Conservation (phyloP, 1,140 invertebrate species). For the Aleiodes sp. region DNA sequence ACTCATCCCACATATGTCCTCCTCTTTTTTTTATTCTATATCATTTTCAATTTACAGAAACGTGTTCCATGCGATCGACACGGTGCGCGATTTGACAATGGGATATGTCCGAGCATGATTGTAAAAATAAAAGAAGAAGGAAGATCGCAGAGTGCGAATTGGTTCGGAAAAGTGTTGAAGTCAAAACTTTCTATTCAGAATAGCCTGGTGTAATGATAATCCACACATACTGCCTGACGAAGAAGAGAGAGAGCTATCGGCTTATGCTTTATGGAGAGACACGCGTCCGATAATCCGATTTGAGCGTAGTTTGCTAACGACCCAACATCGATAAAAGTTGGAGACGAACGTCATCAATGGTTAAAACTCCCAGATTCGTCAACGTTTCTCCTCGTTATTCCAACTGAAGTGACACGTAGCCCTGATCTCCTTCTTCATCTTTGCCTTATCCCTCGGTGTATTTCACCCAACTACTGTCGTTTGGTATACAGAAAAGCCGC, state of each 20-base stretch:
- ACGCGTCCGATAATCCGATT: not conserved
- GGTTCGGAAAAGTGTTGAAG: too few species aligned
- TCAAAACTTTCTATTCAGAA: too few species aligned
- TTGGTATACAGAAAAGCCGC: slow-evolving; percentile 36
- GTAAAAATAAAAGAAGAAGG: not conserved
- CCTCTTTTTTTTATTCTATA: not conserved
- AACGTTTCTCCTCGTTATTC: slow-evolving; percentile 29
- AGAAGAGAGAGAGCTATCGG: too few species aligned
- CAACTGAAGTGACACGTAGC: not conserved
- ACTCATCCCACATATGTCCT: not conserved
- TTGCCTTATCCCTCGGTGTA: not conserved
- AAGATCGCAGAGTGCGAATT: not conserved
- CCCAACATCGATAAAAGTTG: slow-evolving; percentile 15
- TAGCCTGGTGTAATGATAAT: too few species aligned
- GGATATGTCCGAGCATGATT: not conserved
- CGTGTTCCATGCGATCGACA: not conserved
- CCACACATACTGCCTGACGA: too few species aligned
- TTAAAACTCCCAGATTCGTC: not conserved
- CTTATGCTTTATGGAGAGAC: too few species aligned
- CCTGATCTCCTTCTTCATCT: not conserved
- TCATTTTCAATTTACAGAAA: slow-evolving; percentile 1
- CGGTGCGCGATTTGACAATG: not conserved
- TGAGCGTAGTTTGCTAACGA: slow-evolving; percentile 1
- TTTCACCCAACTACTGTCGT: not conserved
- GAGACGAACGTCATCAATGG: slow-evolving; percentile 6